Evolutionary conservation across 2,888 invertebrate genomes (phyloP).

Genomic region (Drepanosiphum platanoidis): DNA sequence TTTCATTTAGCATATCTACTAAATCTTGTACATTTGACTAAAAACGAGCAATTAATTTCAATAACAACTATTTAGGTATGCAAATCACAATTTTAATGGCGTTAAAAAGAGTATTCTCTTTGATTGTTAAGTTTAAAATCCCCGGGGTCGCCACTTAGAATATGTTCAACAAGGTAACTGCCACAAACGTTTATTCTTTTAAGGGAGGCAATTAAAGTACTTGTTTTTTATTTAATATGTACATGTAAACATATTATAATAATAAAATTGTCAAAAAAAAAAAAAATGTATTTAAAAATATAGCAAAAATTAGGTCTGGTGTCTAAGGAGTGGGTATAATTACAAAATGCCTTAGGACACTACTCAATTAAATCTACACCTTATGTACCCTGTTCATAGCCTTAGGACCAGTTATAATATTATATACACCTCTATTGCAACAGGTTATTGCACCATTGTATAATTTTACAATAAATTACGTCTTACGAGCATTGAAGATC

Average conservation of each 20-base stretch:
- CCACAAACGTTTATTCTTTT: neutral
- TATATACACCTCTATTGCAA: neutral
- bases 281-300: neutral
- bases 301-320: neutral
- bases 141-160: neutral
- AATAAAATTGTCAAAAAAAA: neutral
- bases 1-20: neutral
- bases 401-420: neutral
- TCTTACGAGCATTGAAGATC: constrained; percentile 72
- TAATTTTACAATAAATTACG: neutral
- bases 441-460: neutral
- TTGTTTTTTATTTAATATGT: neutral
- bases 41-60: neutral
- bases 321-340: neutral
- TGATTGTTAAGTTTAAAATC: neutral
- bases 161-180: neutral
- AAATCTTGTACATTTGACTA: neutral
- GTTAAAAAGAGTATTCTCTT: neutral
- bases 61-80: neutral
- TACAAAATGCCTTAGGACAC: neutral
- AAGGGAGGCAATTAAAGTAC: neutral
- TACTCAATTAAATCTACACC: neutral
- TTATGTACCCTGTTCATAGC: neutral
- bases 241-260: neutral
- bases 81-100: neutral